A percentile compares a stretch with the other conserved stretches of the same genome.
phyloP scores from a whole-genome alignment of 2,888 invertebrate genomes.

The Drosophila parthenogenetica region DNA sequence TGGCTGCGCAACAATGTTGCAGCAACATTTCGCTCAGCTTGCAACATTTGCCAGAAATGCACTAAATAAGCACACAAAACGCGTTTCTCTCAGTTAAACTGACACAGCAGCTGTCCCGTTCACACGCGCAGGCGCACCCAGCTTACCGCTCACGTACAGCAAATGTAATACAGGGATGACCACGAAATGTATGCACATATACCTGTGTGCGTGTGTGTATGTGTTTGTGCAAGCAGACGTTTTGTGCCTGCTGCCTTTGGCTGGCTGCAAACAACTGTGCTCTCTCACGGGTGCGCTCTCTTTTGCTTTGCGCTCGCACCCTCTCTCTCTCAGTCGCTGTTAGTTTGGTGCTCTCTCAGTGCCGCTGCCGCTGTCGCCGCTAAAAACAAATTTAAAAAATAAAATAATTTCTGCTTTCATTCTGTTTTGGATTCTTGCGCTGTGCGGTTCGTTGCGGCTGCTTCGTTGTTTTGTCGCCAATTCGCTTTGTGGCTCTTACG shows the following conservation, averaged over 20 bases:
- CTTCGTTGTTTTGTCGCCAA: slow-evolving; percentile 69
- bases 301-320: slow-evolving; percentile 3
- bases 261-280: slow-evolving; percentile 6
- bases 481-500: slow-evolving; percentile 82
- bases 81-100: slow-evolving; percentile 44
- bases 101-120: slow-evolving; percentile 53
- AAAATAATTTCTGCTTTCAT: slow-evolving; percentile 61
- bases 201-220: background rate
- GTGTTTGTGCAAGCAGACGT: slow-evolving; percentile 24
- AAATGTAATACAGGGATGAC: slow-evolving; percentile 49
- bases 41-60: slow-evolving; percentile 45
- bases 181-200: slow-evolving; percentile 28
- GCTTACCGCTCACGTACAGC: slow-evolving; percentile 42
- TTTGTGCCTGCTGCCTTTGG: slow-evolving; percentile 16
- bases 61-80: slow-evolving; percentile 57
- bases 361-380: slow-evolving; percentile 12
- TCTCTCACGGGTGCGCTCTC: slow-evolving; percentile 14
- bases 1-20: slow-evolving; percentile 55
- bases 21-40: slow-evolving; percentile 51
- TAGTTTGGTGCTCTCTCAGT: slow-evolving; percentile 15
- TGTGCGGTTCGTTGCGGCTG: slow-evolving; percentile 61
- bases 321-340: slow-evolving; percentile 8
- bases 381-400: slow-evolving; percentile 58
- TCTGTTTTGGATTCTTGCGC: slow-evolving; percentile 61
- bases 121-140: slow-evolving; percentile 58